These are phyloP conservation scores for Naja naja DNA, from an alignment of 2,113 vertebrate genomes.

Conservation along the genomic window DNA sequence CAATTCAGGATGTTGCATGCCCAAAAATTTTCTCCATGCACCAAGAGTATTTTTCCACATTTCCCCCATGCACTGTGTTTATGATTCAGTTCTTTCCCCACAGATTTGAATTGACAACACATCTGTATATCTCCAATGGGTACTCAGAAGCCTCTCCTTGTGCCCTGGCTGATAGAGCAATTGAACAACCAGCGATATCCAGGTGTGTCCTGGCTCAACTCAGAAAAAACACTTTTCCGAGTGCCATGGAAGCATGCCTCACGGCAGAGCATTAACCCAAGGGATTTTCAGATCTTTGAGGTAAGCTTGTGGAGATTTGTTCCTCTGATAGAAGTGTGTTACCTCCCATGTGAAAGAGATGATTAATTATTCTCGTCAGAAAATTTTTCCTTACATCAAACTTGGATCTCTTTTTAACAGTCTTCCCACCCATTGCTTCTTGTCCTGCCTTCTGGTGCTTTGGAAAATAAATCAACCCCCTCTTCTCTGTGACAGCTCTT, in stretches of 20 bases:
- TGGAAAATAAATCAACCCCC: neutral
- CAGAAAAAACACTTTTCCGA: conserved; percentile 12
- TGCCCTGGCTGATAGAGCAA: conserved; percentile 16
- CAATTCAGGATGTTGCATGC: neutral
- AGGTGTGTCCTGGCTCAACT: conserved; percentile 15
- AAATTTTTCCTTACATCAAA: neutral
- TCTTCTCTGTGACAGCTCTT: neutral
- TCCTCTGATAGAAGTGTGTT: neutral
- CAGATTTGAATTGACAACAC: neutral
- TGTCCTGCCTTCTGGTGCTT: neutral
- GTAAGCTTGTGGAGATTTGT: neutral
- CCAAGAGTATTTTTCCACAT: neutral
- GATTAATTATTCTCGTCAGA: neutral
- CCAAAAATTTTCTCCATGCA: neutral
- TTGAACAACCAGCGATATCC: neutral
- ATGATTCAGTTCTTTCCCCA: neutral
- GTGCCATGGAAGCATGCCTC: conserved; percentile 13
- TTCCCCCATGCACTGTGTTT: neutral
- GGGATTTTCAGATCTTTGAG: conserved; percentile 26
- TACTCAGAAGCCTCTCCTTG: conserved; percentile 5
- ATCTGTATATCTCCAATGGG: neutral
- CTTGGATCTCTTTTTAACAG: neutral
- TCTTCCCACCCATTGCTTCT: neutral
- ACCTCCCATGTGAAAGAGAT: neutral
- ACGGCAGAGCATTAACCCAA: neutral